A percentile compares a stretch with the other conserved stretches of the same genome.
These are phyloP conservation scores for Allolobophora icterica DNA, from an alignment of 2,888 invertebrate species.

Conservation along the genomic window DNA sequence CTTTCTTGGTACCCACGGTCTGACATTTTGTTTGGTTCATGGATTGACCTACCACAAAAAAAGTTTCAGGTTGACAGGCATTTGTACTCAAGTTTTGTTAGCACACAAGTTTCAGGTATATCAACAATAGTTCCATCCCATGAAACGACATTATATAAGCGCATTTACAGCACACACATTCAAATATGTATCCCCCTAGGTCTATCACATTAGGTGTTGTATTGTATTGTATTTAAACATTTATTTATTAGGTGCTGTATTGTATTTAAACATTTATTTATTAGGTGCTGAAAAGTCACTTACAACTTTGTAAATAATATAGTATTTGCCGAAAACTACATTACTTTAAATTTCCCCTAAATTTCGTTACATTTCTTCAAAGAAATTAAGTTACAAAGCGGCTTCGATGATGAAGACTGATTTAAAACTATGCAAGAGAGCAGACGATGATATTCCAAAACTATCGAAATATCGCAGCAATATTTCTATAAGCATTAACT, in stretches of 20 bases:
- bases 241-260: too few relatives aligned
- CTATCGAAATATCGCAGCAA: not conserved
- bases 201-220: too few relatives aligned
- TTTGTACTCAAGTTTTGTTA: not conserved
- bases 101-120: not conserved
- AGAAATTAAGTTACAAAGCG: not conserved
- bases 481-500: too few relatives aligned
- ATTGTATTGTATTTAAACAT: too few relatives aligned
- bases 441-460: not conserved
- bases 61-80: not conserved
- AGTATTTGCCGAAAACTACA: too few relatives aligned
- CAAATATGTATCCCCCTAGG: not conserved
- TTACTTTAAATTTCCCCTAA: too few relatives aligned
- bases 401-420: not conserved
- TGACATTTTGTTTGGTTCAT: not conserved
- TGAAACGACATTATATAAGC: not conserved
- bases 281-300: too few relatives aligned
- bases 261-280: too few relatives aligned
- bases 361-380: not conserved
- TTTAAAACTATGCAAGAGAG: not conserved
- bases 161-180: not conserved
- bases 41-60: not conserved
- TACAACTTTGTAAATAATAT: too few relatives aligned
- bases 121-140: not conserved
- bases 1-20: not conserved